These are phyloP conservation scores for Drosophila prostipennis DNA, from an alignment of 2,888 invertebrate species.

Conservation along the genomic window DNA sequence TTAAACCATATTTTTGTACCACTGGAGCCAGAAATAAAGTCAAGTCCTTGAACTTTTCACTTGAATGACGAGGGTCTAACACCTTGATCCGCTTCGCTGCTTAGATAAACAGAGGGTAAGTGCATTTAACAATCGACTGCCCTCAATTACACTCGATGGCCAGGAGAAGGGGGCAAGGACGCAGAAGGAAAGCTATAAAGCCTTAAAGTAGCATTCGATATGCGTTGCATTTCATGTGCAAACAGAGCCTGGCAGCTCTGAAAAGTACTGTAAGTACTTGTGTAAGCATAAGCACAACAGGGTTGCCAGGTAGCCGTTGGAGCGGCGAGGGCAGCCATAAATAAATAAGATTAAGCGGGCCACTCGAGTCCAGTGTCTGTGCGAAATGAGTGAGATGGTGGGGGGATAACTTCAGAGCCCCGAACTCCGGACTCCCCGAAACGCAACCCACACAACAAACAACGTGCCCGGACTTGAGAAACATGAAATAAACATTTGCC, in stretches of 20 bases:
- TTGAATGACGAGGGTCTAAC: conserved; percentile 16
- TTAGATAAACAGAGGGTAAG: conserved; percentile 42
- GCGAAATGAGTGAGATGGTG: conserved; percentile 42
- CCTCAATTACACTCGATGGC: conserved; percentile 53
- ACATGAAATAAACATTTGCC: conserved; percentile 77
- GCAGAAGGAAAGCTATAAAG: conserved; percentile 15
- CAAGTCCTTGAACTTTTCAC: conserved; percentile 24
- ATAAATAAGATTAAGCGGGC: conserved; percentile 76
- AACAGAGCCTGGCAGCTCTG: conserved; percentile 37
- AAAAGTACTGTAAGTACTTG: conserved; percentile 46
- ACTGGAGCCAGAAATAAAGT: not conserved
- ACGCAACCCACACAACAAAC: conserved; percentile 45
- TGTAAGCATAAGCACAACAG: conserved; percentile 46
- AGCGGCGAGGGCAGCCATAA: conserved; percentile 51
- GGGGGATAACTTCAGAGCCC: not conserved
- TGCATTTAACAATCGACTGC: conserved; percentile 61
- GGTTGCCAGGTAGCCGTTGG: conserved; percentile 32
- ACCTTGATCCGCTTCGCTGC: conserved; percentile 24
- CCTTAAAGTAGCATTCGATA: conserved; percentile 49
- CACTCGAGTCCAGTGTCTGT: conserved; percentile 56
- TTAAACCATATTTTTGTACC: not conserved
- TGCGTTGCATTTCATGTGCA: conserved; percentile 51
- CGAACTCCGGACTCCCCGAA: not conserved
- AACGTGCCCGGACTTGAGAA: conserved; percentile 70
- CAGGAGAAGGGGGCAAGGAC: not conserved